A percentile compares a stretch with the other conserved stretches of the same genome.
Conservation (phyloP, 2,888 invertebrate species). For the Hermodice carunculata region DNA sequence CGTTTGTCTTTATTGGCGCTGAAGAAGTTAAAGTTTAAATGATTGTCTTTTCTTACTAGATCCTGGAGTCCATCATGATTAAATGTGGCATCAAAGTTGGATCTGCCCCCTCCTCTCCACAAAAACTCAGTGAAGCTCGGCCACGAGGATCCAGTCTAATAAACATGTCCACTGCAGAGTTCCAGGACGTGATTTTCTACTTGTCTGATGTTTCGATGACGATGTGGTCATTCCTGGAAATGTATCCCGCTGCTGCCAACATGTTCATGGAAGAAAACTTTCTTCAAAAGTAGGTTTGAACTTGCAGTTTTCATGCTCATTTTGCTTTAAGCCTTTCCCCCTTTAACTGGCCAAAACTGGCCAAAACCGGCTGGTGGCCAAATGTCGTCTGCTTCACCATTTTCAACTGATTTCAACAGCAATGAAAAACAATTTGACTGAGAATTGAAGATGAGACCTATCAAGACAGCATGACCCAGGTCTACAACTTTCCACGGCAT, state of each 20-base stretch:
- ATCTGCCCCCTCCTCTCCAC: slow-evolving; percentile 43
- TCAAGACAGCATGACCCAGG: no score
- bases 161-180: slow-evolving; percentile 52
- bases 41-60: slow-evolving; percentile 54
- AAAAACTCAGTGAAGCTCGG: slow-evolving; percentile 45
- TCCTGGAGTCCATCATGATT: slow-evolving; percentile 62
- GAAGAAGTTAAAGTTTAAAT: not conserved
- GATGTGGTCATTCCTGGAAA: slow-evolving; percentile 78
- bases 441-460: no score
- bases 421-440: no score
- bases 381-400: no score
- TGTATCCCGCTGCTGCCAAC: slow-evolving; percentile 75
- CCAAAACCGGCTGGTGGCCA: no score
- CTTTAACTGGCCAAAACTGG: no score
- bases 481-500: no score
- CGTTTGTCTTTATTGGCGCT: no score
- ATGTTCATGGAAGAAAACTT: slow-evolving; percentile 74
- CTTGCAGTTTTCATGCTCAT: no score
- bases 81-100: slow-evolving; percentile 54
- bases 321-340: no score
- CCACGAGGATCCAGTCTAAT: slow-evolving; percentile 38
- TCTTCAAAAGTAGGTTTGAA: slow-evolving; percentile 50
- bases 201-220: slow-evolving; percentile 80
- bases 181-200: slow-evolving; percentile 80
- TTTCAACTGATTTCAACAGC: no score